Evolutionary conservation across 2,888 invertebrate genomes (phyloP).

Genomic region (Saturnia pavonia): DNA sequence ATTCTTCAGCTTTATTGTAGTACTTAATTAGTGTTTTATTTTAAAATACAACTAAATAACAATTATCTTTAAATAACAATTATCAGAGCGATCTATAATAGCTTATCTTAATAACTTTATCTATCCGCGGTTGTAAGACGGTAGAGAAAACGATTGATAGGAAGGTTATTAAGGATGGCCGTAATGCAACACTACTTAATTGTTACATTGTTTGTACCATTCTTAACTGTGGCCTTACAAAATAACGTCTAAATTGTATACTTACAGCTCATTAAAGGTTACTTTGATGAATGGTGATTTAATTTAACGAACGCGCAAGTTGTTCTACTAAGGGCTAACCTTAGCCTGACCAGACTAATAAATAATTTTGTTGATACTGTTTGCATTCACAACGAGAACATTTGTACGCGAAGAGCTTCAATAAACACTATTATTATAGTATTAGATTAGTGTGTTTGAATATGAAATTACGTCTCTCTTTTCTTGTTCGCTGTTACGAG

Average conservation of each 20-base stretch:
- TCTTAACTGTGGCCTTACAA: too few relatives aligned
- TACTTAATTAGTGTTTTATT: too few relatives aligned
- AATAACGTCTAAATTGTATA: background rate
- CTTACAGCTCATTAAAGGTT: background rate
- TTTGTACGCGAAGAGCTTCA: background rate
- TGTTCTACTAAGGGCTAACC: constrained; percentile 2
- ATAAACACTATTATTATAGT: background rate
- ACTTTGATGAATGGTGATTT: background rate
- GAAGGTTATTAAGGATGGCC: background rate
- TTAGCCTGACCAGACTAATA: background rate
- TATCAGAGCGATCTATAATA: too few relatives aligned
- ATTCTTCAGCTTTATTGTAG: background rate
- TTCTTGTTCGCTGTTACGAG: background rate
- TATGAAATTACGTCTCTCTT: background rate
- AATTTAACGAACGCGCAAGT: background rate
- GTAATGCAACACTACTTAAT: background rate
- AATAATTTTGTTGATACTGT: background rate
- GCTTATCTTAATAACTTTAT: background rate
- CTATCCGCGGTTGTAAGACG: background rate
- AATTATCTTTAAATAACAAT: too few relatives aligned
- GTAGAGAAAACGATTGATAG: background rate
- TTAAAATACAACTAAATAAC: too few relatives aligned
- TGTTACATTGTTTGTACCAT: background rate
- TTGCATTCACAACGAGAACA: background rate
- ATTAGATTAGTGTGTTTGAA: background rate